Base-by-base conservation (phyloP, 2,888 invertebrate species). In the Eurois occulta region DNA sequence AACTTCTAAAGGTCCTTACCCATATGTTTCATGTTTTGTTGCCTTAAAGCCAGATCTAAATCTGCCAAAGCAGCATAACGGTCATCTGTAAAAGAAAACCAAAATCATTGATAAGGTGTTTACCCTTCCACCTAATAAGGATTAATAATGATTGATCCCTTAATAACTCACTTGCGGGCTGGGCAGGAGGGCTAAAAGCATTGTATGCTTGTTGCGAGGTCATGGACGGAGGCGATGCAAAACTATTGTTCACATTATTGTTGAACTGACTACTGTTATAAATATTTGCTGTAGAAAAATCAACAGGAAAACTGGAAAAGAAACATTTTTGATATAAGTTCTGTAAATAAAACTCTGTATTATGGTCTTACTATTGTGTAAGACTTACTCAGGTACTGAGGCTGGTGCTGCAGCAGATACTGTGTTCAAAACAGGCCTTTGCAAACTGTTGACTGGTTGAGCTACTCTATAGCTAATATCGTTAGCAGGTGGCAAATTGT, bases 1-100 rank as follows among this genome's bases (percentile, higher is more conserved):
- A 58, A 58, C 0, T 13, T n/a, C 24, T 24, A 8, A 77, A 35
- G 35, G 38, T 64, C 68, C 91, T 91, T 90, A 96, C 96, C 97
- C 94, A 95, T 94, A 89, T 93, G 94, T 90, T 96, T 96, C 92
- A 94, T 93, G 83, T 97, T 96, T 90, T 97, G 97, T 84, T 97
- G 97, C 90, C 98, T 97, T 89, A 98, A 94, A 90, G 98, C 98
- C 92, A 97, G 97, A 94, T 99, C 99, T 91, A 99, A 97, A 96
- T 99, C 99, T 95, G 99, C 99, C 80, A 99, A 97, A 72, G 99
- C 99, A 86, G 99, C 99, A 96, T 99, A 99, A 88, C 99, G 98
- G 96, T 99, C 99, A 97, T 98, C 98, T 91, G 97, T 92, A 75
- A 77, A 90, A 72, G 62, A 69, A 41, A 75, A 58, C 67, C 60